Evolutionary conservation across 1,140 invertebrate genomes (phyloP).

Genomic region (Drosophila watanabei): DNA sequence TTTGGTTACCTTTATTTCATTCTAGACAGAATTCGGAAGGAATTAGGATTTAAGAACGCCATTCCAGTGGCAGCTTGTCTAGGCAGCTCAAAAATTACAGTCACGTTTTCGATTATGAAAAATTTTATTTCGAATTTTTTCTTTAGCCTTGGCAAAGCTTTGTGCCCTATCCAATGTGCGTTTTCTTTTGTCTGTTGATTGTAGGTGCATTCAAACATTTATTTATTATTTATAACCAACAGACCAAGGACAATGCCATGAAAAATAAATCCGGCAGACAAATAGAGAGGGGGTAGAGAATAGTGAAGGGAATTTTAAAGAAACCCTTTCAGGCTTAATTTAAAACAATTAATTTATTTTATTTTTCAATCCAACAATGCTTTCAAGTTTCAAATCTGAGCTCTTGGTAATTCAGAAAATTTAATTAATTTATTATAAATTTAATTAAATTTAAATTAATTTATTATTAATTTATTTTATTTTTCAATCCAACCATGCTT

Average conservation of each 20-base stretch:
- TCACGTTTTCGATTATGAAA: constrained; percentile 84
- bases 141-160: constrained; percentile 7
- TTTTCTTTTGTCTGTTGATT: constrained; percentile 37
- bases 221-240: constrained; percentile 62
- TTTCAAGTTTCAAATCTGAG: no score
- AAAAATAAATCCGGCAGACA: background rate
- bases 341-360: background rate
- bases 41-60: constrained; percentile 29
- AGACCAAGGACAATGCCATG: constrained; percentile 21
- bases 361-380: no score
- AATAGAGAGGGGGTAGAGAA: background rate
- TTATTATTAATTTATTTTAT: background rate
- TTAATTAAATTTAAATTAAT: no score
- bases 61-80: constrained; percentile 22
- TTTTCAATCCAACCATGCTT: no score
- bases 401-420: no score
- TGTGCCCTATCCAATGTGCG: constrained; percentile 1
- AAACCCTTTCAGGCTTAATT: background rate
- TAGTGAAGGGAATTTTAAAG: no score
- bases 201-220: constrained; percentile 56
- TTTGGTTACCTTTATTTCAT: background rate
- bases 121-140: constrained; percentile 72
- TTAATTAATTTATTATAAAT: no score
- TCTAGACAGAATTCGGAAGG: background rate
- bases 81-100: constrained; percentile 72